Conservation (phyloP, 2,113 vertebrate species). For the Meles meles region DNA sequence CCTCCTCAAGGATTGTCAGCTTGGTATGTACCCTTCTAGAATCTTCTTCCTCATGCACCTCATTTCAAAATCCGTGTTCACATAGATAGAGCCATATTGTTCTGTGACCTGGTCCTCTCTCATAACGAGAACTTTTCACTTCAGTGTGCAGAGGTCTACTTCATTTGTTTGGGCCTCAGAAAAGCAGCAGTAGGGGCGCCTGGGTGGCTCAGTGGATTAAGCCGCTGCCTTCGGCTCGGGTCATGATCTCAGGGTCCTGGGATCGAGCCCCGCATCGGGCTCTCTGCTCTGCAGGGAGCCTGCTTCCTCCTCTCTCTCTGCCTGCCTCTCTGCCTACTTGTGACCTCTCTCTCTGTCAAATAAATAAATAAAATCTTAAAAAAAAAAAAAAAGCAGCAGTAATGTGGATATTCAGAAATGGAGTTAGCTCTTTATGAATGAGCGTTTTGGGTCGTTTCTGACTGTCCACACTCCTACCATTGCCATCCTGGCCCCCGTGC, state of each 20-base stretch:
- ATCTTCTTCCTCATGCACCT: neutral
- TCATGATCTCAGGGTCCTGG: too few species aligned
- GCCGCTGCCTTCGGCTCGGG: too few species aligned
- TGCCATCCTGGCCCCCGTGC: accelerated
- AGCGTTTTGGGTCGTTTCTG: neutral
- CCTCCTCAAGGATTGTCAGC: neutral
- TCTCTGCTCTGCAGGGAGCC: too few species aligned
- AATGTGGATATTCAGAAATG: neutral
- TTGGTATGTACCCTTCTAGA: neutral
- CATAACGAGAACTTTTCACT: neutral
- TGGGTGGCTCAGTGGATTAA: too few species aligned
- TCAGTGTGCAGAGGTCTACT: neutral
- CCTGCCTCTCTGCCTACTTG: too few species aligned
- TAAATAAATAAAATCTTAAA: too few species aligned
- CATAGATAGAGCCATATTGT: neutral
- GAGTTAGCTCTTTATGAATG: neutral
- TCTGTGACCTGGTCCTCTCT: neutral
- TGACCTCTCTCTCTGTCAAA: too few species aligned
- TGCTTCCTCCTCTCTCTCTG: too few species aligned
- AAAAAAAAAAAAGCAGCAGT: too few species aligned
- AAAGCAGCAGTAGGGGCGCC: too few species aligned
- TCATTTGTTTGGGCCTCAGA: neutral
- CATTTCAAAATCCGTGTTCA: neutral
- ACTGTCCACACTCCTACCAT: neutral
- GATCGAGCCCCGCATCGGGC: too few species aligned